phyloP scores from a whole-genome alignment of 2,888 invertebrate genomes.

The Nematopogon swammerdamellus region DNA sequence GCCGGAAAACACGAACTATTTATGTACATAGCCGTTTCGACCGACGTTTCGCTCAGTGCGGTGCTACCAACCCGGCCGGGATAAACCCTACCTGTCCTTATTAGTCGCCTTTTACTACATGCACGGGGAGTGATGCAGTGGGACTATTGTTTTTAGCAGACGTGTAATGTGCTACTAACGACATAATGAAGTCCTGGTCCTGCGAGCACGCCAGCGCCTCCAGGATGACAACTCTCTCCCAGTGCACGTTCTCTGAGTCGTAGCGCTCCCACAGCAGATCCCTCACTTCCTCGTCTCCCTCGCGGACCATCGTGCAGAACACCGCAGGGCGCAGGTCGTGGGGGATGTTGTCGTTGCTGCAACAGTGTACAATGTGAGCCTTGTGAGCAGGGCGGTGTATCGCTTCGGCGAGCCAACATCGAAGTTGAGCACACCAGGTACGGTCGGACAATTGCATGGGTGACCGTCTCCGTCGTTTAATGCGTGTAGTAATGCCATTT shows the following conservation, averaged over 20 bases:
- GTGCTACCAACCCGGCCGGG: too few species aligned
- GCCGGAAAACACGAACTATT: too few species aligned
- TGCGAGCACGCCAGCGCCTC: conserved; percentile 68
- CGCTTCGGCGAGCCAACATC: too few species aligned
- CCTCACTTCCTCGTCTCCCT: conserved; percentile 68
- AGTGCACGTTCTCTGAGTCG: conserved; percentile 62
- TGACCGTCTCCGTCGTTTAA: too few species aligned
- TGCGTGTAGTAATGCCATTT: too few species aligned
- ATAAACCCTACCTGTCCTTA: not conserved
- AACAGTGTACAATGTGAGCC: too few species aligned
- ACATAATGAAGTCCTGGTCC: conserved; percentile 49
- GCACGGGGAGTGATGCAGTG: not conserved
- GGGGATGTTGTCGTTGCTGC: conserved; percentile 38
- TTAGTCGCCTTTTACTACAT: too few species aligned
- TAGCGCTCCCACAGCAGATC: conserved; percentile 66
- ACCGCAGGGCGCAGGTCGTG: conserved; percentile 60
- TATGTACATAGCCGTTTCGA: too few species aligned
- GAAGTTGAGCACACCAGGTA: too few species aligned
- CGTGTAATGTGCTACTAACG: conserved; percentile 34
- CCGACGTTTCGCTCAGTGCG: too few species aligned
- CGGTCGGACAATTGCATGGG: too few species aligned
- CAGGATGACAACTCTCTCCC: conserved; percentile 70
- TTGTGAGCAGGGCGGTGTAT: too few species aligned
- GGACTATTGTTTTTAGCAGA: not conserved
- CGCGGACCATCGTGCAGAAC: conserved; percentile 71